Conservation (phyloP, 2,888 invertebrate genomes). For the Exephanes ischioxanthus region DNA sequence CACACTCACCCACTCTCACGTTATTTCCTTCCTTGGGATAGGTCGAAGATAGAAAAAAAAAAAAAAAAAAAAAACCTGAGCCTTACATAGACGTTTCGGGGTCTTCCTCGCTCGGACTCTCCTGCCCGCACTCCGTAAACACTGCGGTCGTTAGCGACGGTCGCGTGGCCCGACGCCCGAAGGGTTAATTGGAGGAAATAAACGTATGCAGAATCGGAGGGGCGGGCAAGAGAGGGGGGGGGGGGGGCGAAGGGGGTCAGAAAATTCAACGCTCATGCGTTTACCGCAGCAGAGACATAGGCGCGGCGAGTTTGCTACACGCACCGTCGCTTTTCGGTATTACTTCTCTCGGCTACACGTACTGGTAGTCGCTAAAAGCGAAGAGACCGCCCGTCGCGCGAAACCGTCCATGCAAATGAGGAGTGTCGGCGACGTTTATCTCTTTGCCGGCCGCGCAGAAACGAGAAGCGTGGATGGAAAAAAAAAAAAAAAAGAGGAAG, state of each 20-base stretch:
- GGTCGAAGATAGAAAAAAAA: too few species aligned
- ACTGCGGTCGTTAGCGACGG: constrained; percentile 81
- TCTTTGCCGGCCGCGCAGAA: constrained; percentile 65
- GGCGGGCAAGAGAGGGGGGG: constrained; percentile 45
- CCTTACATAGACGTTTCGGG: neutral
- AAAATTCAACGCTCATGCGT: constrained; percentile 20
- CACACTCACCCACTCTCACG: neutral
- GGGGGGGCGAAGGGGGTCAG: constrained; percentile 27
- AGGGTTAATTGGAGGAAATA: constrained; percentile 84
- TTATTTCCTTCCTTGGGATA: constrained; percentile 43
- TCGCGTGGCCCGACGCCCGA: constrained; percentile 80
- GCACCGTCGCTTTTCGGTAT: constrained; percentile 35
- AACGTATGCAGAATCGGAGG: constrained; percentile 71
- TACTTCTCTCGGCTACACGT: constrained; percentile 12
- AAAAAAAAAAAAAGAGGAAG: constrained; percentile 25
- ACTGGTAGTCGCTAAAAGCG: constrained; percentile 26
- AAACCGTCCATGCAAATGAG: constrained; percentile 80
- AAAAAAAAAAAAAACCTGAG: neutral
- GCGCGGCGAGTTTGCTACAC: constrained; percentile 62
- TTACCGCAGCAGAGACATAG: neutral
- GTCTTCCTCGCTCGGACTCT: constrained; percentile 51
- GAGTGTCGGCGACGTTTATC: constrained; percentile 73
- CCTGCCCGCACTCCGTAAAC: constrained; percentile 74
- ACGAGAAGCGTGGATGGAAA: constrained; percentile 39
- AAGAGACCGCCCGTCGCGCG: constrained; percentile 73